Evolutionary conservation across 2,888 invertebrate genomes (phyloP), one percentile per base, ranked within the genome.

Genomic region (Apamea crenata): DNA sequence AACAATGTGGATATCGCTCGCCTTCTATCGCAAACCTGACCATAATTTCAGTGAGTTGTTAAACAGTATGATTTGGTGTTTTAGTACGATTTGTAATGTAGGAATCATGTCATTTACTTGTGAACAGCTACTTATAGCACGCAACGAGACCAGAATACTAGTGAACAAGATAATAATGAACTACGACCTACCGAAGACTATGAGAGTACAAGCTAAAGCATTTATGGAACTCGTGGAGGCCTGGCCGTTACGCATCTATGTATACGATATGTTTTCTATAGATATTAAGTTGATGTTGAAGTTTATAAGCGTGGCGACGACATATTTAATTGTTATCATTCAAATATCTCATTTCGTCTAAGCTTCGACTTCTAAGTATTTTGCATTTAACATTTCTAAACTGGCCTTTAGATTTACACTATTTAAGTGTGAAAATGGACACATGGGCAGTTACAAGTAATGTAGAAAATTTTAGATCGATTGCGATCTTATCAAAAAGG

Each of bases 301-400:
- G 74, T 96, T 95, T 82, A 92, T 95, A 47, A 95, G 94, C 83
- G 93, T 95, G 4, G 93, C 95, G 32, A 94, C 95, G 0, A 95
- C 95, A 0, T 96, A 95, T 85, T 91, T 95, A 69, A 95, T 96
- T 87, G 92, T 96, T 59, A 92, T 95, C 44, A 92, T 96, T 83
- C 96, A 96, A 89, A 88, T 95, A 56, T 93, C 93, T 73, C 93
- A 94, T 85, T 93, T 81, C n/a, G n/a, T n/a, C n/a, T n/a, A n/a
- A n/a, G n/a, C n/a, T n/a, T n/a, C n/a, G n/a, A n/a, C n/a, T n/a
- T n/a, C n/a, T n/a, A n/a, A n/a, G n/a, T n/a, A n/a, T n/a, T n/a
- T n/a, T n/a, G n/a, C n/a, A n/a, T n/a, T n/a, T n/a, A n/a, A n/a
- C n/a, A n/a, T n/a, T n/a, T n/a, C n/a, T n/a, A n/a, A n/a, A n/a